Conservation (phyloP, 1,140 invertebrate species). For the Eupristina koningsbergeri region DNA sequence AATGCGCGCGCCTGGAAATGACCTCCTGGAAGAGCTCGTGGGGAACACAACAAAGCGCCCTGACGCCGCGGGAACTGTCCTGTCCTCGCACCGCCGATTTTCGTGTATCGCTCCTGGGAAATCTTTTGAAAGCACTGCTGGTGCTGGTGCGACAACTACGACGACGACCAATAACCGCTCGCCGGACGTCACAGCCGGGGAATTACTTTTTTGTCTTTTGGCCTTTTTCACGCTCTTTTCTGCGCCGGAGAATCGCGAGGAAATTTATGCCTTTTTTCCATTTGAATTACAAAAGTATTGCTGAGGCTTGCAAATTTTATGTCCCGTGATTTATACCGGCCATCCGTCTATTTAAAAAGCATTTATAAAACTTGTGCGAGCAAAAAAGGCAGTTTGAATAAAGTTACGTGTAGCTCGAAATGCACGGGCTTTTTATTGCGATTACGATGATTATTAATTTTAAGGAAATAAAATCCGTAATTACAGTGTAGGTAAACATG, state of each 20-base stretch:
- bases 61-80: background rate
- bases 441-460: too few relatives aligned
- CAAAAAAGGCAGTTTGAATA: too few relatives aligned
- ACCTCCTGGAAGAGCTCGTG: conserved; percentile 28
- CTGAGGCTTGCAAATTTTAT: background rate
- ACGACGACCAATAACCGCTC: background rate
- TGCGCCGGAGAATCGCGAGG: background rate
- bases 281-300: conserved; percentile 5
- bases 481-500: too few relatives aligned
- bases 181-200: background rate
- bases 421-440: too few relatives aligned
- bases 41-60: background rate
- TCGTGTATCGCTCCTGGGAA: conserved; percentile 36
- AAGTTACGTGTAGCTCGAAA: too few relatives aligned
- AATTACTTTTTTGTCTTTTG: background rate
- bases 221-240: background rate
- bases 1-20: conserved; percentile 25
- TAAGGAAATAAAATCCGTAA: too few relatives aligned
- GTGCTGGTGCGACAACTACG: background rate
- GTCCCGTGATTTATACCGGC: background rate
- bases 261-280: background rate
- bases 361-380: too few relatives aligned
- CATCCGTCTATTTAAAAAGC: too few relatives aligned
- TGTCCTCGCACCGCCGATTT: conserved; percentile 2
- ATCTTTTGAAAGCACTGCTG: background rate